Base-by-base conservation (phyloP, 2,888 invertebrate species). In the Aplocera efformata region DNA sequence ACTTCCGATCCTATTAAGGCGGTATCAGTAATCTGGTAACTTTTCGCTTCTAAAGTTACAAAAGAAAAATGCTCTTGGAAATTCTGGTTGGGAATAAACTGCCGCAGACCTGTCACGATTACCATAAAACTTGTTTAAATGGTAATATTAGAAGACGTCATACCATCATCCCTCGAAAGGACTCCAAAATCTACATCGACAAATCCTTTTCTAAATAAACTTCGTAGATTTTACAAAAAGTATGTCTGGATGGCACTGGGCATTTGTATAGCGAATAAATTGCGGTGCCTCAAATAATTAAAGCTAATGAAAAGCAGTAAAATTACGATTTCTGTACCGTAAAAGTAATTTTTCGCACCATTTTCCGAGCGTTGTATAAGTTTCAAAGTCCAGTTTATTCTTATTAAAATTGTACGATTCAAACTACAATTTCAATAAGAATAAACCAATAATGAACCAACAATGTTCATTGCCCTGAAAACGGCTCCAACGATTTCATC, bases 81-180 rank as follows among this genome's bases (percentile, higher is more conserved):
- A 82, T 80, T 81, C 74, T 63, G 62, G 62, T 67, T 69, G 72
- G 80, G 82, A 80, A 83, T 84, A 81, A 81, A 77, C 76, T 82
- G 68, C 71, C 67, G 63, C 66, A 69, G 70, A 67, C 73, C 66
- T 73, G 59, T 42, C 53, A 63, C 68, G 79, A 86, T 86, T 86
- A 84, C 84, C 86, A 86, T 86, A 86, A 86, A 86, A 86, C 84
- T 85, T 86, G 86, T 86, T 84, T 86, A 86, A 86, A 86, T 86
- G 86, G 83, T 86, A 86, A 86, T 86, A 86, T 86, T 86, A 83
- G 81, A 72, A 77, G 80, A 82, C 75, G 81, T 84, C 85, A 81
- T 77, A 70, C 75, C 72, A 69, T 72, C 72, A 67, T 67, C 62
- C 64, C 67, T 65, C 65, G 58, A 60, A 61, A 61, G 62, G 62